Evolutionary conservation across 2,888 invertebrate species (phyloP), one percentile per base, ranked within the genome.

Genomic region (Andrena camellia): DNA sequence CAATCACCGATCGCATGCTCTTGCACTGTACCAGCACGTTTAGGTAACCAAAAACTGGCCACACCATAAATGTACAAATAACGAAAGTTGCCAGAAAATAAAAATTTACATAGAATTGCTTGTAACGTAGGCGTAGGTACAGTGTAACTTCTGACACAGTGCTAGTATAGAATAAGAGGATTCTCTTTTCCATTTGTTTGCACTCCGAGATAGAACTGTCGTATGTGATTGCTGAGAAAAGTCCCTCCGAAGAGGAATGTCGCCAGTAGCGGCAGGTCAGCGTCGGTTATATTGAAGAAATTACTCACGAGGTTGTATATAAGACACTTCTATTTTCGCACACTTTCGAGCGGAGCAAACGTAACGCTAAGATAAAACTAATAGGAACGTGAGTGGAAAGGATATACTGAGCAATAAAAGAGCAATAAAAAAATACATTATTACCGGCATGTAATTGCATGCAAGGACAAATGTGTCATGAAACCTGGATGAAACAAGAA

Each of bases 1-100:
- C 48, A 66, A 86, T 86, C 86, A 60, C 23, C 63, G 86, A 76
- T 75, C 42, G 60, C 42, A n/a, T 63, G 72, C 26, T 71, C 35
- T 60, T 69, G 29, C 57, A 75, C 54, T 2, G 23, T 17, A 10
- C 59, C 50, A 17, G 23, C 54, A 13, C 48, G 26, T 26, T 42
- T 42, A 42, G 42, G 42, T 17, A 0, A 17, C 5, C 17, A 42
- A 42, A 17, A 13, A 42, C 42, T 17, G 42, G 17, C 17, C 42
- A 5, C 17, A 42, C 17, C 42, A 4, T 5, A 42, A 42, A 42
- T 17, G 4, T 42, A 42, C 13, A 17, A 42, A 42, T 42, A 17
- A 42, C 17, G 13, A 3, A 42, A 5, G 42, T 17, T 42, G 17
- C 4, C 1, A 42, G 42, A 1, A 13, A 42, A 42, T 42, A 13